phyloP scores from a whole-genome alignment of 2,888 invertebrate species.

The Chalcis sispes region DNA sequence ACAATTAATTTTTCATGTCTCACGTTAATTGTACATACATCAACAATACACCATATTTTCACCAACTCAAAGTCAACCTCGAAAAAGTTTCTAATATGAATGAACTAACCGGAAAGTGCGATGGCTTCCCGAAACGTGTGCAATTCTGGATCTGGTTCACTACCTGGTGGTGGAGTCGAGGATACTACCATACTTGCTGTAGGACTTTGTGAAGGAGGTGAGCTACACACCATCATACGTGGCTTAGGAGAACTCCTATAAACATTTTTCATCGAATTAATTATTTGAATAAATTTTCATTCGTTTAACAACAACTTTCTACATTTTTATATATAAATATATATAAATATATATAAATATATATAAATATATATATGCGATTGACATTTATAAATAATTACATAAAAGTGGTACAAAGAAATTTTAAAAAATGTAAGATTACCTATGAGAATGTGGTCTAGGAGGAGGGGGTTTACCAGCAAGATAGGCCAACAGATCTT shows the following conservation, averaged over 20 bases:
- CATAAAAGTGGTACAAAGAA: neutral
- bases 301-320: neutral
- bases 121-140: slow-evolving; percentile 87
- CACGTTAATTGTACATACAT: no score
- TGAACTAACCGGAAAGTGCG: slow-evolving; percentile 78
- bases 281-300: neutral
- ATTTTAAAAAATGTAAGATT: slow-evolving; percentile 23
- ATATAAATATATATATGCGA: neutral
- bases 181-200: slow-evolving; percentile 75
- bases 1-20: no score
- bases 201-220: slow-evolving; percentile 76
- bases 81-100: no score
- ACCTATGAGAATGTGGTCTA: slow-evolving; percentile 78
- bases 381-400: neutral
- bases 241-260: slow-evolving; percentile 78
- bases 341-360: no score
- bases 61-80: neutral
- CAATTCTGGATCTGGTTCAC: slow-evolving; percentile 80
- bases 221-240: slow-evolving; percentile 75
- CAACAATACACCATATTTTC: neutral
- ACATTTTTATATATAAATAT: no score
- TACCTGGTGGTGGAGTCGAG: slow-evolving; percentile 73
- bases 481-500: slow-evolving; percentile 86
- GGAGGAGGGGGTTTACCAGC: slow-evolving; percentile 84
- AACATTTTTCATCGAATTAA: slow-evolving; percentile 31